Conservation (phyloP, 2,797 vertebrate genomes). For the Hyperoplus immaculatus region DNA sequence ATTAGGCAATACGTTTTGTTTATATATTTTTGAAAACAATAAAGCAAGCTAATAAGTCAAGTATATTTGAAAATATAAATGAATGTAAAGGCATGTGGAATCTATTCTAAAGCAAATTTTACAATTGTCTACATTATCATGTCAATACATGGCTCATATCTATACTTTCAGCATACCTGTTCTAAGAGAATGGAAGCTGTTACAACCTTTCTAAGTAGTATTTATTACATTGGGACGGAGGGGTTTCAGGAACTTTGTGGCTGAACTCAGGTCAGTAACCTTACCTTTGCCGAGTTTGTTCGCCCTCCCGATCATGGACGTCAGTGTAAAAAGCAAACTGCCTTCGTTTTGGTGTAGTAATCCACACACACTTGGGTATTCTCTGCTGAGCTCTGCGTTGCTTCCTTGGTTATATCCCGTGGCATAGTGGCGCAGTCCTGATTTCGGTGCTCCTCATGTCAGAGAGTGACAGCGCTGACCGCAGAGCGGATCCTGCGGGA, state of each 20-base stretch:
- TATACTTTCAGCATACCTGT: not conserved
- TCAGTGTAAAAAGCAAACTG: slow-evolving; percentile 39
- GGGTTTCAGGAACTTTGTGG: slow-evolving; percentile 8
- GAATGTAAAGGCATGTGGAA: not conserved
- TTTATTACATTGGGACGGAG: not conserved
- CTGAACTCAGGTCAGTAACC: slow-evolving; percentile 3
- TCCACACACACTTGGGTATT: slow-evolving; percentile 40
- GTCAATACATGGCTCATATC: not conserved
- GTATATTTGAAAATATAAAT: not conserved
- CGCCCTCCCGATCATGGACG: slow-evolving; percentile 75
- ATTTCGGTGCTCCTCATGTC: slow-evolving; percentile 28
- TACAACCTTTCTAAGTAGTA: not conserved
- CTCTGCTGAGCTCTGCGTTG: slow-evolving; percentile 23
- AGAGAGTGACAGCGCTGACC: slow-evolving; percentile 15
- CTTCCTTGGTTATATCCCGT: slow-evolving; percentile 27
- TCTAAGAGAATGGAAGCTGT: not conserved
- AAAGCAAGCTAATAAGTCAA: not conserved
- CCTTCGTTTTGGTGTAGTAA: slow-evolving; percentile 39
- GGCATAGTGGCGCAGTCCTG: slow-evolving; percentile 44
- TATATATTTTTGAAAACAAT: not conserved
- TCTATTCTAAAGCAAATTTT: not conserved
- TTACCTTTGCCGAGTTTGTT: slow-evolving; percentile 67
- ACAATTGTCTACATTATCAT: not conserved
- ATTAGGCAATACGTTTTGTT: not conserved
- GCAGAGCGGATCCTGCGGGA: slow-evolving; percentile 25